A percentile compares a stretch with the other conserved stretches of the same genome.
phyloP scores from a whole-genome alignment of 2,888 invertebrate species.

The Mechanitis mazaeus region DNA sequence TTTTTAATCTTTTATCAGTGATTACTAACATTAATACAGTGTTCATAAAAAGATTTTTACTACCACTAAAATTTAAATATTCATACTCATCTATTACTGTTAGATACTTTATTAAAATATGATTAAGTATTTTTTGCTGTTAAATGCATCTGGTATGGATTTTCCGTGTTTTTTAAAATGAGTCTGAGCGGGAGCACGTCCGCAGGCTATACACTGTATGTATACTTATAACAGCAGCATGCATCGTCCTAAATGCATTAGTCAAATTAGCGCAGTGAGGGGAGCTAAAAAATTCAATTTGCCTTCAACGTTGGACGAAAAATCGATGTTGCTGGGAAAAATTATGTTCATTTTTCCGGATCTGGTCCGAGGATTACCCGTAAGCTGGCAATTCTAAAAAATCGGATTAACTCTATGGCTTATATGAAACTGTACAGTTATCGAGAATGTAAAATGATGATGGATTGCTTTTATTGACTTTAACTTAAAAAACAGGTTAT shows the following conservation, averaged over 20 bases:
- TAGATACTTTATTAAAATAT: too few relatives aligned
- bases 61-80: too few relatives aligned
- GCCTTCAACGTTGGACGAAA: constrained; percentile 56
- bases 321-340: constrained; percentile 58
- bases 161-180: background rate
- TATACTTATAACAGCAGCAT: constrained; percentile 38
- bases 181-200: background rate
- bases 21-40: constrained; percentile 8
- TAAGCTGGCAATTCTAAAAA: constrained; percentile 48
- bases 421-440: constrained; percentile 48
- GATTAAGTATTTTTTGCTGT: too few relatives aligned
- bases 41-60: too few relatives aligned
- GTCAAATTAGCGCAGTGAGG: constrained; percentile 69
- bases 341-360: constrained; percentile 67
- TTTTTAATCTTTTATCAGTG: constrained; percentile 25
- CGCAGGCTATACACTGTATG: background rate
- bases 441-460: constrained; percentile 19
- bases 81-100: too few relatives aligned
- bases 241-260: constrained; percentile 70
- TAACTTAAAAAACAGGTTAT: constrained; percentile 9
- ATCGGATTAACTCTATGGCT: constrained; percentile 64
- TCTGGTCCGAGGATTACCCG: constrained; percentile 50
- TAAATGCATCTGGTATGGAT: too few relatives aligned
- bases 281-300: constrained; percentile 72
- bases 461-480: constrained; percentile 9